Evolutionary conservation across 2,888 invertebrate species (phyloP), one percentile per base, ranked within the genome.

Genomic region (Galerucella pusilla): DNA sequence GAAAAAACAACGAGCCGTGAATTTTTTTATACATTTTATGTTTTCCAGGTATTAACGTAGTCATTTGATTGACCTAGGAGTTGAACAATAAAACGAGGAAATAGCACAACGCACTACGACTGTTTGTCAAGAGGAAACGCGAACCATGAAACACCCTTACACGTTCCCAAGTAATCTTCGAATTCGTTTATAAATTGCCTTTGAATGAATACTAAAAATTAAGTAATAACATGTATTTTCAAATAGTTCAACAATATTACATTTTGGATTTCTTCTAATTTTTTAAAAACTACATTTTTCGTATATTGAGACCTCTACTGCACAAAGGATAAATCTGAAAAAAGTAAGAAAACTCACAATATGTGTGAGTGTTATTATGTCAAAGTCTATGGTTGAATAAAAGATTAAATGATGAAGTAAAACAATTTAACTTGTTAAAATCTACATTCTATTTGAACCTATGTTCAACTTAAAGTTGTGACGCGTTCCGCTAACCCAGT

Each of bases 201-300:
- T 20, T 57, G 67, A 20, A 46, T 16, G 75, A 77, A 74, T 77
- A 75, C 77, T 75, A 75, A 75, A 75, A 20, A 72, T 79, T 74
- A 35, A 71, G 60, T 71, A 59, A 52, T 49, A 71, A 68, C 59
- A 68, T 25, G 35, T 45, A 68, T 14, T 63, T 68, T 68, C 59
- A 64, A 46, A 68, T 45, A 59, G 68, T 68, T 49, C 52, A 49
- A 66, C 4, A 66, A 5, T 49, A 2, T 49, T 14, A 0, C 14
- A 49, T 20, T 4, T 25, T 52, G 1, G 6, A 6, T 45, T 65
- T 45, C 5, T 20, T 14, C 25, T 66, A 52, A 52, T 52, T 25
- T 25, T 20, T 20, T 25, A 52, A 52, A 66, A 66, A 66, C 7
- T 25, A 52, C 52, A 11, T 20, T 49, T 66, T 49, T 65, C 9